A percentile compares a stretch with the other conserved stretches of the same genome.
Evolutionary conservation across 2,113 vertebrate species (phyloP).

Genomic region (Gavia stellata): DNA sequence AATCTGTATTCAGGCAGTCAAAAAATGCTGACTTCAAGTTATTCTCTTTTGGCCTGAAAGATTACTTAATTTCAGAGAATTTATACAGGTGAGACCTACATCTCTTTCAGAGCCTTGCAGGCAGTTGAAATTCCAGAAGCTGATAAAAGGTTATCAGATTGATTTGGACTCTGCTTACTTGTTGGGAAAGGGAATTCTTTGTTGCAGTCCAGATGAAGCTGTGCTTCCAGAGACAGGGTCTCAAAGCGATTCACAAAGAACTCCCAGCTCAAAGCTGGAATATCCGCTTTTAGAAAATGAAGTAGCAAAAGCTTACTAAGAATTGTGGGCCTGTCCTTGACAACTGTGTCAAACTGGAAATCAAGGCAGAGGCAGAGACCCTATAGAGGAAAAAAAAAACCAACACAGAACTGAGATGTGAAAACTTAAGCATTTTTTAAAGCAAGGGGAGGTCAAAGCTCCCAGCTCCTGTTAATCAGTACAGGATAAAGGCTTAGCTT

Average conservation of each 20-base stretch:
- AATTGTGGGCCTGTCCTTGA: slow-evolving; percentile 94
- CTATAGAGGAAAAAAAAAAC: slow-evolving; percentile 53
- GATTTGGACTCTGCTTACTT: slow-evolving; percentile 76
- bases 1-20: not conserved
- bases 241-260: slow-evolving; percentile 99
- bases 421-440: not conserved
- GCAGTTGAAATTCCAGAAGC: not conserved
- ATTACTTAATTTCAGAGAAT: not conserved
- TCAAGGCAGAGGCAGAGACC: slow-evolving; percentile 95
- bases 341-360: slow-evolving; percentile 98
- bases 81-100: not conserved
- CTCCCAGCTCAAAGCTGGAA: slow-evolving; percentile 98
- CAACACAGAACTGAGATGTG: not conserved
- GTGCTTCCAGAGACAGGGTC: slow-evolving; percentile 95
- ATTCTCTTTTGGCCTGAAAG: not conserved
- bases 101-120: not conserved
- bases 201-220: slow-evolving; percentile 98
- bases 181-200: slow-evolving; percentile 99
- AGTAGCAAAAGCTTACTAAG: slow-evolving; percentile 94
- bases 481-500: not conserved
- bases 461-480: not conserved
- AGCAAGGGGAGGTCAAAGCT: not conserved
- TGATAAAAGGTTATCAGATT: not conserved
- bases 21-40: not conserved
- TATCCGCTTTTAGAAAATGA: slow-evolving; percentile 93